Percentiles rank a stretch among this genome's conserved stretches.
Conservation (phyloP, 2,113 vertebrate genomes). For the Ammodytes marinus region DNA sequence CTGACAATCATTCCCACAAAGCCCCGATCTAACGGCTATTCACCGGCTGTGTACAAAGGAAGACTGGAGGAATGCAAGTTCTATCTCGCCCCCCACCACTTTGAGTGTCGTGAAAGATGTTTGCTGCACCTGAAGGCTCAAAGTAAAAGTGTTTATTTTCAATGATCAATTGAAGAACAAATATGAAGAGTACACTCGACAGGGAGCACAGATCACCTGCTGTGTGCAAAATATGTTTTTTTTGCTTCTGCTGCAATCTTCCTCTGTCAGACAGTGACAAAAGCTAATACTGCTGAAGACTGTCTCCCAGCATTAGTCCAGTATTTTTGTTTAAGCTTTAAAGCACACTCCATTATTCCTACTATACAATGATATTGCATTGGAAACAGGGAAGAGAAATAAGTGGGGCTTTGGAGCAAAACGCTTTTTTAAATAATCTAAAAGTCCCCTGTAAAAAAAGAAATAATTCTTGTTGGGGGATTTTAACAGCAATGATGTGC, state of each 20-base stretch:
- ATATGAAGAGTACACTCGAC: not conserved
- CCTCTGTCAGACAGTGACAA: conserved; percentile 57
- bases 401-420: no score
- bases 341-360: not conserved
- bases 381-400: not conserved
- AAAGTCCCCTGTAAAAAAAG: no score
- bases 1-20: conserved; percentile 88
- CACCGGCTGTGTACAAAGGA: conserved; percentile 74
- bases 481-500: no score
- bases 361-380: not conserved
- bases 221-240: conserved; percentile 61
- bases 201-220: conserved; percentile 45
- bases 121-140: conserved; percentile 66
- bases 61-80: conserved; percentile 78
- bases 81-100: conserved; percentile 37
- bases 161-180: conserved; percentile 11
- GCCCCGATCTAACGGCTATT: conserved; percentile 83
- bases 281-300: conserved; percentile 62
- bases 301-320: conserved; percentile 38
- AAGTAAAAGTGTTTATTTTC: conserved; percentile 43
- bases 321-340: not conserved
- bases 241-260: conserved; percentile 61
- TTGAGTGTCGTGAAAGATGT: conserved; percentile 35
- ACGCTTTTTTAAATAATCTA: no score
- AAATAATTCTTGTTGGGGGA: no score